phyloP scores from a whole-genome alignment of 2,113 vertebrate species.

The Nyctereutes procyonoides region DNA sequence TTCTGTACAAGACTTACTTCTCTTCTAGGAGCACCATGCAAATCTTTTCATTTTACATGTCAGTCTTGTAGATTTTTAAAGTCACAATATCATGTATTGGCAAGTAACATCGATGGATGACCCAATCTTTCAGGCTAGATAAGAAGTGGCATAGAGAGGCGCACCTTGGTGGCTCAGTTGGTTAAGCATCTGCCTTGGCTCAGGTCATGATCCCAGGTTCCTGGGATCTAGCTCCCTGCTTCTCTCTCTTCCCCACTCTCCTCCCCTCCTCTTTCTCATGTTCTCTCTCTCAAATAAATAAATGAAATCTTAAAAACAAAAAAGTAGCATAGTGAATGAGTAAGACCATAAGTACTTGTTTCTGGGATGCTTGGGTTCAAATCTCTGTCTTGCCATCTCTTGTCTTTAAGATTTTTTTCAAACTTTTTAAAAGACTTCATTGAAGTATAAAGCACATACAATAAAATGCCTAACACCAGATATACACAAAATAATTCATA shows the following conservation, averaged over 20 bases:
- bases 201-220: too few species aligned
- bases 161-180: too few species aligned
- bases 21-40: not conserved
- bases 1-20: not conserved
- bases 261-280: too few species aligned
- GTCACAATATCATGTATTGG: not conserved
- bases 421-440: not conserved
- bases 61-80: not conserved
- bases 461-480: not conserved
- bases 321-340: not conserved
- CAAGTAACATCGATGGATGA: not conserved
- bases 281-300: too few species aligned
- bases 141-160: not conserved
- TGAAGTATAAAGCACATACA: not conserved
- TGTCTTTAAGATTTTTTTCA: not conserved
- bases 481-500: not conserved
- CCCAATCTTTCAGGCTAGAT: not conserved
- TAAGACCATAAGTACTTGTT: not conserved
- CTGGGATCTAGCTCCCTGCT: too few species aligned
- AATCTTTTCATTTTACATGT: not conserved
- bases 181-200: too few species aligned
- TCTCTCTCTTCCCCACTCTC: too few species aligned
- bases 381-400: not conserved
- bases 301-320: too few species aligned
- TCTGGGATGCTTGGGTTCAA: not conserved